These are phyloP conservation scores for Clunio marinus DNA, from an alignment of 2,888 invertebrate genomes.

Conservation along the genomic window DNA sequence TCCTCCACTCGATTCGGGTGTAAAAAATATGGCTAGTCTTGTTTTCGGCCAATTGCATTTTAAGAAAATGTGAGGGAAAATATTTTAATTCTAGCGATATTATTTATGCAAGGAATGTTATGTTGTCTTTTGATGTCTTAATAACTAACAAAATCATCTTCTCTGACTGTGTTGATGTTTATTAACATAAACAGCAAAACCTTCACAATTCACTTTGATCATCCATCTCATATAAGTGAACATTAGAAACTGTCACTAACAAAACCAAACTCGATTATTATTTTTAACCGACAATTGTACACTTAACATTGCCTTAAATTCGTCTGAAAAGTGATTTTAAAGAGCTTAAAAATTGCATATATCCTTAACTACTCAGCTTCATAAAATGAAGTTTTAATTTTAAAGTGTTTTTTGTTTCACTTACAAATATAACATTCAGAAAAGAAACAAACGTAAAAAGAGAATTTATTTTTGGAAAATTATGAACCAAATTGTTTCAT, in stretches of 20 bases:
- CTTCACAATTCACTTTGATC: constrained; percentile 24
- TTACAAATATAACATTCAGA: too few species aligned
- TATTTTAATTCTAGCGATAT: background rate
- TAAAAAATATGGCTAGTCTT: constrained; percentile 35
- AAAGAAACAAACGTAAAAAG: too few species aligned
- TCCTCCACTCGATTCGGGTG: constrained; percentile 26
- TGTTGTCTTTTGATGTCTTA: constrained; percentile 16
- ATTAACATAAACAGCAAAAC: background rate
- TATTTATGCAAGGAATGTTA: background rate
- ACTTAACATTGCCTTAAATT: background rate
- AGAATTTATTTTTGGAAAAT: too few species aligned
- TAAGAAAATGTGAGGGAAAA: constrained; percentile 36
- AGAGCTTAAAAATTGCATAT: too few species aligned
- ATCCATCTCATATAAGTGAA: background rate
- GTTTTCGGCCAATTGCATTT: constrained; percentile 37
- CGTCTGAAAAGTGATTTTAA: too few species aligned
- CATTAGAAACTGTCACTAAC: constrained; percentile 1
- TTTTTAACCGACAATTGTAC: constrained; percentile 2
- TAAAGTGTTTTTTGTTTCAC: too few species aligned
- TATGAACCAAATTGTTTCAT: too few species aligned
- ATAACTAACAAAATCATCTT: constrained; percentile 23
- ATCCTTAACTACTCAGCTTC: too few species aligned
- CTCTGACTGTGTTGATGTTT: too few species aligned
- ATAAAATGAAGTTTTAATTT: too few species aligned
- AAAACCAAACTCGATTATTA: too few species aligned